Evolutionary conservation across 2,113 vertebrate genomes (phyloP).

Genomic region (Microtus oregoni): DNA sequence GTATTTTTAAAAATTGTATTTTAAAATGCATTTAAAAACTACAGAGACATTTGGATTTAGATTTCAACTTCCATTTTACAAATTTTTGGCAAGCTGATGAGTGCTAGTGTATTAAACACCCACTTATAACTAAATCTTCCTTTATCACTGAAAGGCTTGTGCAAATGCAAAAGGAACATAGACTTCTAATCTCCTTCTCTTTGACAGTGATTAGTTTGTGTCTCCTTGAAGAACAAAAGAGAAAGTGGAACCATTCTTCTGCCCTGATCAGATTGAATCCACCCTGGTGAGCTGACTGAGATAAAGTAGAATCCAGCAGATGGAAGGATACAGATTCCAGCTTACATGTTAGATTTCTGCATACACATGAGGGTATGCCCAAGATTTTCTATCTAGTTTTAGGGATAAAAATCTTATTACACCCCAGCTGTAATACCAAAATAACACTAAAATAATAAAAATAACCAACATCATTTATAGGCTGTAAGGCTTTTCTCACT

Average conservation of each 20-base stretch:
- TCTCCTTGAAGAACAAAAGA: neutral
- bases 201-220: conserved; percentile 24
- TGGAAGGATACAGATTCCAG: neutral
- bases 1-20: neutral
- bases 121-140: conserved; percentile 15
- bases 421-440: neutral
- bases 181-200: conserved; percentile 11
- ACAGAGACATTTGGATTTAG: conserved; percentile 26
- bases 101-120: conserved; percentile 1
- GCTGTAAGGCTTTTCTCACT: neutral
- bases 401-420: neutral
- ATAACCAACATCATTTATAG: neutral
- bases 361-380: neutral
- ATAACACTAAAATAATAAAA: conserved; percentile 4
- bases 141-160: conserved; percentile 4
- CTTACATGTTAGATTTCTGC: neutral
- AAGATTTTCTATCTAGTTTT: conserved; percentile 35
- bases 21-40: conserved; percentile 25
- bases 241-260: neutral
- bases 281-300: conserved; percentile 4
- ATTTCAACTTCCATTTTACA: conserved; percentile 43
- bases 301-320: neutral
- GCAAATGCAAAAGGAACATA: conserved; percentile 51
- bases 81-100: conserved; percentile 23
- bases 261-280: neutral